phyloP scores from a whole-genome alignment of 2,797 vertebrate species.

The Phaenicophaeus curvirostris region DNA sequence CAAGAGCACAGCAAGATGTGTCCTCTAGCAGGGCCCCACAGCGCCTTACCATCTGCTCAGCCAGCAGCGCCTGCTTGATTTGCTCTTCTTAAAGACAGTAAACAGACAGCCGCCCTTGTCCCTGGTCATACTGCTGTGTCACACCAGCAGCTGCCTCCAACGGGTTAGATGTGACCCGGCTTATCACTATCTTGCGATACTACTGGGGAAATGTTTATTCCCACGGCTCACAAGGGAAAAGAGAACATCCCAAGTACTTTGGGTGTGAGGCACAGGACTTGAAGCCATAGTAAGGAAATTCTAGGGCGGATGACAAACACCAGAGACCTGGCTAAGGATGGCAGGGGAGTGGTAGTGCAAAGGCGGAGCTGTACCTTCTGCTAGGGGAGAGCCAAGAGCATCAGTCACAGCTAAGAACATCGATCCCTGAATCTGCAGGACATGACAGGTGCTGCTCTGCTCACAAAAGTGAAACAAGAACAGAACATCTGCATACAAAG shows the following conservation, averaged over 20 bases:
- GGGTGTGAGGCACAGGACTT: neutral
- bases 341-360: neutral
- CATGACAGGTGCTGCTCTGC: rapidly evolving
- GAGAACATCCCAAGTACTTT: neutral
- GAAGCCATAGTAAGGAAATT: neutral
- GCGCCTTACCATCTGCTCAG: neutral
- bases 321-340: neutral
- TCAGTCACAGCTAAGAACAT: neutral
- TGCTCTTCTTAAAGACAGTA: neutral
- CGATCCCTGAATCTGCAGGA: neutral
- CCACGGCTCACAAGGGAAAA: neutral
- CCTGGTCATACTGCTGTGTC: neutral
- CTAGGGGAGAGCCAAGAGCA: neutral
- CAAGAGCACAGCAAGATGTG: neutral
- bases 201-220: neutral
- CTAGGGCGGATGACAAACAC: neutral
- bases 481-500: rapidly evolving
- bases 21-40: neutral
- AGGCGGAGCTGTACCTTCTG: rapidly evolving
- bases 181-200: neutral
- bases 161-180: neutral
- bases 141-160: neutral
- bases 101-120: neutral
- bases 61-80: neutral
- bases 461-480: neutral